phyloP scores from a whole-genome alignment of 2,797 vertebrate genomes.

The Scyliorhinus canicula region DNA sequence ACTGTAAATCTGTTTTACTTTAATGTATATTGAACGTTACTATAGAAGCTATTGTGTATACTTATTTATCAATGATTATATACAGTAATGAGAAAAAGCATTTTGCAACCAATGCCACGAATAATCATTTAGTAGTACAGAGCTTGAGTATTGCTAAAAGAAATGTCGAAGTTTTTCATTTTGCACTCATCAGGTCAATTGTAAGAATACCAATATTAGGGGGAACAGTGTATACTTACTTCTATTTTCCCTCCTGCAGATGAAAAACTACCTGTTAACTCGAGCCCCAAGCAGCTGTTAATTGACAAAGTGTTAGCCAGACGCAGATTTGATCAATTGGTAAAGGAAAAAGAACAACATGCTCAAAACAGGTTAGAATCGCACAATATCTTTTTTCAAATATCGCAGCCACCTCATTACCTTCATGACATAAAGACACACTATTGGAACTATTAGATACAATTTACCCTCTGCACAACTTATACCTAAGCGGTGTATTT shows the following conservation, averaged over 20 bases:
- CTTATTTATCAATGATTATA: slow-evolving; percentile 35
- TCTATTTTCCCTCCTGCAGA: slow-evolving; percentile 33
- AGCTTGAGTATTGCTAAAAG: no score
- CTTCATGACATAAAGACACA: neutral
- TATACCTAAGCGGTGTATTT: neutral
- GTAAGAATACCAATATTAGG: no score
- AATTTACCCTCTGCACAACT: neutral
- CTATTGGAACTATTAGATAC: neutral
- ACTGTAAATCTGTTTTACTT: neutral
- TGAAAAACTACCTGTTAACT: neutral
- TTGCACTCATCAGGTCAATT: no score
- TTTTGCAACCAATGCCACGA: neutral
- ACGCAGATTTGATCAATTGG: slow-evolving; percentile 28
- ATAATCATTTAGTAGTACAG: no score
- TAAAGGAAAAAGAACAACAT: slow-evolving; percentile 27
- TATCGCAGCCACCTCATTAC: neutral
- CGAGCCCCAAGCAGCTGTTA: slow-evolving; percentile 24
- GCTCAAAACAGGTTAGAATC: slow-evolving; percentile 3
- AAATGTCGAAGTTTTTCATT: no score
- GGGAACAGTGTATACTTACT: no score
- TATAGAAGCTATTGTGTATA: slow-evolving; percentile 9
- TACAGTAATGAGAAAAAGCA: neutral
- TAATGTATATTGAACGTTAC: neutral
- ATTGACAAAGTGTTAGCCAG: slow-evolving; percentile 39
- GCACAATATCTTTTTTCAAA: neutral